phyloP scores from a whole-genome alignment of 2,888 invertebrate genomes.

The Callimorpha dominula region DNA sequence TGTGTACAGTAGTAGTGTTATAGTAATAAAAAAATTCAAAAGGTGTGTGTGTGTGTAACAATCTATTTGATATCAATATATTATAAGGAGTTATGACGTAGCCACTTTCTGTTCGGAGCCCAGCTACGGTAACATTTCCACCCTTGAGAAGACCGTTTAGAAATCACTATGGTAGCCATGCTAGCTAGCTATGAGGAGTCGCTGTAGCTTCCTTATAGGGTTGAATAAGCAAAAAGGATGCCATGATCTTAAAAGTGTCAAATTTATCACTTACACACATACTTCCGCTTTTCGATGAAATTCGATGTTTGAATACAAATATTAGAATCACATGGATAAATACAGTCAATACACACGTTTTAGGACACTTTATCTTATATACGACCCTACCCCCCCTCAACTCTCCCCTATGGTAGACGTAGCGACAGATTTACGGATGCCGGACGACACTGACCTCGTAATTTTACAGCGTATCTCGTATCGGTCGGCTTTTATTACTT shows the following conservation, averaged over 20 bases:
- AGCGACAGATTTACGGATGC: conserved; percentile 56
- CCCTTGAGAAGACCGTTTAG: too few species aligned
- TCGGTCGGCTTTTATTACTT: conserved; percentile 53
- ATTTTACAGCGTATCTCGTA: conserved; percentile 52
- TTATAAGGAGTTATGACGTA: too few species aligned
- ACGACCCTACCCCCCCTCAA: conserved; percentile 22
- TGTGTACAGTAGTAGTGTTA: too few species aligned
- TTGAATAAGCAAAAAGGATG: neutral
- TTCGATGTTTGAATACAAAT: neutral
- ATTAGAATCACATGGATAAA: conserved; percentile 13
- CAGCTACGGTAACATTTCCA: too few species aligned
- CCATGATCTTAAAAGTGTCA: neutral
- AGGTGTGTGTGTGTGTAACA: neutral
- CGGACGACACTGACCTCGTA: conserved; percentile 56
- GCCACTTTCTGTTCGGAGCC: too few species aligned
- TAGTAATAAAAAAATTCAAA: neutral
- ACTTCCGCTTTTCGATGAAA: neutral
- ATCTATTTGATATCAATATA: too few species aligned
- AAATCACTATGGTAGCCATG: neutral
- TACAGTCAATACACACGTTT: conserved; percentile 22
- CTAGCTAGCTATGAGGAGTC: neutral
- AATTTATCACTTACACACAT: neutral
- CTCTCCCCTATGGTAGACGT: conserved; percentile 36
- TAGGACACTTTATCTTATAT: conserved; percentile 48
- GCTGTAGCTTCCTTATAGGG: neutral